Percentiles rank a stretch among this genome's conserved stretches.
phyloP scores from a whole-genome alignment of 2,797 vertebrate species.

The Notoglanidium macrostoma region DNA sequence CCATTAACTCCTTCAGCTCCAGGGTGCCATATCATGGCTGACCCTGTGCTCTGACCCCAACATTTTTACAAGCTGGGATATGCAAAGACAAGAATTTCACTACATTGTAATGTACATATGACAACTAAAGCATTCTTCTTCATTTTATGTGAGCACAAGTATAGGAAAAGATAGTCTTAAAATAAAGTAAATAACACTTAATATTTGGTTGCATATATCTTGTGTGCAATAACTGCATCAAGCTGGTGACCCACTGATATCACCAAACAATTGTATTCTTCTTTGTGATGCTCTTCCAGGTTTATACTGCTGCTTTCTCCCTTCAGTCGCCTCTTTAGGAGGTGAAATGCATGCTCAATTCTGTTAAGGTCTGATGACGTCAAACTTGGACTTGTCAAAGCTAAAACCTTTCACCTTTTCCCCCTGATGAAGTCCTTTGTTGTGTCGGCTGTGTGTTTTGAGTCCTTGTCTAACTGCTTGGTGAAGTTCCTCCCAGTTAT shows the following conservation, averaged over 20 bases:
- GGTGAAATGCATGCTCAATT: not conserved
- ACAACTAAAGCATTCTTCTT: too few species aligned
- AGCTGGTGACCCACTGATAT: not conserved
- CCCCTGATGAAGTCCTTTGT: too few species aligned
- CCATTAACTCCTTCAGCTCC: too few species aligned
- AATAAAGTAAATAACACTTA: not conserved
- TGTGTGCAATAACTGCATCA: not conserved
- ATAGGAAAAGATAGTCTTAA: not conserved
- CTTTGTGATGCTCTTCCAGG: not conserved
- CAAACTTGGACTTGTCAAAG: not conserved
- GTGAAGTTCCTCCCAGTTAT: too few species aligned
- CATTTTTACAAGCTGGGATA: too few species aligned
- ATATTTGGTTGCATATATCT: not conserved
- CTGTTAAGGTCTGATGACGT: not conserved
- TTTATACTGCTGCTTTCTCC: not conserved
- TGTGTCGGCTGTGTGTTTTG: too few species aligned
- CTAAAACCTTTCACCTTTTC: not conserved
- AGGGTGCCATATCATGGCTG: too few species aligned
- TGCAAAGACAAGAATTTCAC: too few species aligned
- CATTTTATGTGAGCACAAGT: not conserved
- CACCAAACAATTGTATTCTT: not conserved
- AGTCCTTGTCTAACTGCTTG: not conserved
- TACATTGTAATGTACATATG: too few species aligned
- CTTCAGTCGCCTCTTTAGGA: not conserved
- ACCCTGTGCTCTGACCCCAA: too few species aligned